Base-by-base conservation (phyloP, 2,113 vertebrate genomes). In the Phalacrocorax aristotelis region DNA sequence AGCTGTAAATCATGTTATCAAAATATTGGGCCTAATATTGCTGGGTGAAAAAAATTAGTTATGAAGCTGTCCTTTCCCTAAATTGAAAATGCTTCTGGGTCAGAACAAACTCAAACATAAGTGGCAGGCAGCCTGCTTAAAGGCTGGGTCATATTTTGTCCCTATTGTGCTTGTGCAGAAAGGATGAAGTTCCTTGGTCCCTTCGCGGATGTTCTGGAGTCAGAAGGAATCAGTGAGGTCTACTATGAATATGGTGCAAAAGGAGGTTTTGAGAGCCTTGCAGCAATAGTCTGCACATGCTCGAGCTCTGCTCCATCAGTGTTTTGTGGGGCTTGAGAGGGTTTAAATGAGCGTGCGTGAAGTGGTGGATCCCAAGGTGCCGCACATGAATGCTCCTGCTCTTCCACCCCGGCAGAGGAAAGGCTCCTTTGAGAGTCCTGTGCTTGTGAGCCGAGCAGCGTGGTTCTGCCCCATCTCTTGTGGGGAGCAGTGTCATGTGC, bases 401-500 rank as follows among this genome's bases (percentile, higher is more conserved):
- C 7, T 58, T 75, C 46, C 18, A 7, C 7, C 4, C n/a, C 1
- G 1, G 23, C 23, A 51, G 40, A 61, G 10, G 76, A 49, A 27
- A 25, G 14, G 23, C 14, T 94, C 34, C 49, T 80, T 34, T 4
- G 23, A 22, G 40, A 38, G 18, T 9, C 12, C 21, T 23, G 12
- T 10, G 22, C 51, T 16, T 5, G 3, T 44, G 38, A 57, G 14
- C 18, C 3, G 13, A 49, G 40, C 46, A 34, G 23, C 1, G 1
- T 4, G 16, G 36, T 46, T 75, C 66, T 68, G 15, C 36, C 7
- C 25, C 4, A 0, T 2, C 12, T 25, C 15, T 79, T 23, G 6
- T 1, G 8, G 69, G 40, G 11, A 76, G 2, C 4, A 2, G 6
- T 1, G 2, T 0, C 15, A 8, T 21, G 34, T 19, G 14, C 9